These are phyloP conservation scores for Cacatua alba DNA, from an alignment of 2,113 vertebrate species.

Conservation along the genomic window DNA sequence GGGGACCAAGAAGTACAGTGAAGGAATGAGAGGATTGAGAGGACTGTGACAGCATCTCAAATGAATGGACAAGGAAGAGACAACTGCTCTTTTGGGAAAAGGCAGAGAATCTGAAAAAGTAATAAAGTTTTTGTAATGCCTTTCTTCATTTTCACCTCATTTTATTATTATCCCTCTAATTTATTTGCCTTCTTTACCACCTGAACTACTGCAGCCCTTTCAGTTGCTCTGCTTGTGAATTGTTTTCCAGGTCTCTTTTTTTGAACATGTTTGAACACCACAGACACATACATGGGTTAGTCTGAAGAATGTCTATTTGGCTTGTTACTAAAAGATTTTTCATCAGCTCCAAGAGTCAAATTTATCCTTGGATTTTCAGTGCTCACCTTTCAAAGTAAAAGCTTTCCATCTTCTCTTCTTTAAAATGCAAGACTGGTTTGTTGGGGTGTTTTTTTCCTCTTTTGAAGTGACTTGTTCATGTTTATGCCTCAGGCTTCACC, in stretches of 20 bases:
- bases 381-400: conserved; percentile 1
- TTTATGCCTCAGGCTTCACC: not conserved
- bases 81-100: not conserved
- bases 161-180: not conserved
- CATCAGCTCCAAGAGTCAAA: not conserved
- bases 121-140: not conserved
- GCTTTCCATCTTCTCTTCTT: not conserved
- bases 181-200: not conserved
- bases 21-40: not conserved
- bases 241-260: not conserved
- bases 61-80: not conserved
- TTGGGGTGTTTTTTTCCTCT: not conserved
- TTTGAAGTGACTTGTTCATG: not conserved
- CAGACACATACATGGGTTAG: not conserved
- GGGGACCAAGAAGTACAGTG: not conserved
- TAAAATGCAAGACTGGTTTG: not conserved
- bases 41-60: not conserved
- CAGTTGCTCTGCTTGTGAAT: not conserved
- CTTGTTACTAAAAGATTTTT: not conserved
- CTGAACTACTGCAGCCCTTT: not conserved
- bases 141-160: not conserved
- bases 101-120: not conserved
- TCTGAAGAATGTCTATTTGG: not conserved
- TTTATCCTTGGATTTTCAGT: not conserved
- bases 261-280: not conserved